These are phyloP conservation scores for Drosophila busckii DNA, from an alignment of 1,140 invertebrate genomes.

Conservation along the genomic window DNA sequence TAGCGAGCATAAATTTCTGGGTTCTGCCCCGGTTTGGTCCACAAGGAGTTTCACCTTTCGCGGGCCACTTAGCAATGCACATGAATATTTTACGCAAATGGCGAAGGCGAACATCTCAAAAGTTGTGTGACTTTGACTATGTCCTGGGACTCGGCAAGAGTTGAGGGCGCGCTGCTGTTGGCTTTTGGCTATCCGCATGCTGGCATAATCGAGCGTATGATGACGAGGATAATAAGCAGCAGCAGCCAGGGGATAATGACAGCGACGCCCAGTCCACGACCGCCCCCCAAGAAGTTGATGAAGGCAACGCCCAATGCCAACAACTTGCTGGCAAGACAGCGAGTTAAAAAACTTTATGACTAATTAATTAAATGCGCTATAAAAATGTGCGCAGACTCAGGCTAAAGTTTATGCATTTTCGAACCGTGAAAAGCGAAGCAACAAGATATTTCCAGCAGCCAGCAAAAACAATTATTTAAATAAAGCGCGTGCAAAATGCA, in stretches of 20 bases:
- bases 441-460: constrained; percentile 5
- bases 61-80: constrained; percentile 44
- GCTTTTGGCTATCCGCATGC: background rate
- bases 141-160: constrained; percentile 5
- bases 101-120: constrained; percentile 34
- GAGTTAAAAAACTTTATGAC: constrained; percentile 75
- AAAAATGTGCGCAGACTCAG: constrained; percentile 50
- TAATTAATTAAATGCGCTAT: constrained; percentile 77
- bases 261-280: too few species aligned
- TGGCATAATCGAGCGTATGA: constrained; percentile 58
- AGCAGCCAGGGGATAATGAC: constrained; percentile 64
- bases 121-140: constrained; percentile 29
- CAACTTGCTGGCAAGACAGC: constrained; percentile 49
- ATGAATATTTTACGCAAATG: constrained; percentile 65
- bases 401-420: constrained; percentile 43
- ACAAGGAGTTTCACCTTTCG: constrained; percentile 41
- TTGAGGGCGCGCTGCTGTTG: constrained; percentile 2
- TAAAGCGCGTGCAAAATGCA: constrained; percentile 8
- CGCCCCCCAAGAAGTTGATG: constrained; percentile 35
- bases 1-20: constrained; percentile 1
- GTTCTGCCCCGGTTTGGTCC: background rate
- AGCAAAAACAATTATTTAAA: constrained; percentile 47
- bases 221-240: constrained; percentile 57
- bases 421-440: constrained; percentile 31
- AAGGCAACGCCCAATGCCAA: constrained; percentile 18